These are phyloP conservation scores for Hoplodrina blanda DNA, from an alignment of 2,888 invertebrate species.

Conservation along the genomic window DNA sequence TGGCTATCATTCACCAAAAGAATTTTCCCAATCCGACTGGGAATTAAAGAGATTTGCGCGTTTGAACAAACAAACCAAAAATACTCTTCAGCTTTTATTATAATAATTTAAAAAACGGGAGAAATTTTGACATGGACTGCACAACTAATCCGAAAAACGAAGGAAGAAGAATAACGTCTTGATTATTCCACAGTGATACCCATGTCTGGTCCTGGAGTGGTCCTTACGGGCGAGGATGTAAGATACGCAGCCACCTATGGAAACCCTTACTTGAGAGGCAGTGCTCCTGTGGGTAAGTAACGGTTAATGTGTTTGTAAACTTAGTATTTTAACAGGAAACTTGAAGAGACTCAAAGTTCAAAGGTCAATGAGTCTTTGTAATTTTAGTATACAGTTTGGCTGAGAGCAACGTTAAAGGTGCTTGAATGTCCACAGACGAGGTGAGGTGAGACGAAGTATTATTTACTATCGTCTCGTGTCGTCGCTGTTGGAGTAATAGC, in stretches of 20 bases:
- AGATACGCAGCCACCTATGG: constrained; percentile 97
- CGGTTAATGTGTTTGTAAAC: constrained; percentile 23
- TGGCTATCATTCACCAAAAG: too few relatives aligned
- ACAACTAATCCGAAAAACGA: too few relatives aligned
- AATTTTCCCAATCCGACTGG: too few relatives aligned
- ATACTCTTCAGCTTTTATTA: too few relatives aligned
- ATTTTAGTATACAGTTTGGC: constrained; percentile 13
- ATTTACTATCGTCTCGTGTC: too few relatives aligned
- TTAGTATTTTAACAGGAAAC: constrained; percentile 26
- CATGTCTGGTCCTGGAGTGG: constrained; percentile 80
- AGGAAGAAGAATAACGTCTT: too few relatives aligned
- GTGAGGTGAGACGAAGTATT: too few relatives aligned
- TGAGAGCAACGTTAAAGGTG: neutral
- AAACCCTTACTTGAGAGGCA: constrained; percentile 96
- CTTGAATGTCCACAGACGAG: too few relatives aligned
- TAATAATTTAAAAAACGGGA: too few relatives aligned
- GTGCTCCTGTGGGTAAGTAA: constrained; percentile 89
- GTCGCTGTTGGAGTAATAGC: neutral
- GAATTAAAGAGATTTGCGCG: too few relatives aligned
- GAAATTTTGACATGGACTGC: too few relatives aligned
- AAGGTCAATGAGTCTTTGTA: constrained; percentile 31
- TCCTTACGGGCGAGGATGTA: constrained; percentile 91
- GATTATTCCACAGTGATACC: constrained; percentile 79
- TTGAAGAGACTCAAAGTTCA: constrained; percentile 28
- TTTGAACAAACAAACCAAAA: too few relatives aligned